phyloP scores from a whole-genome alignment of 1,140 invertebrate species.

The Chionoecetes opilio region DNA sequence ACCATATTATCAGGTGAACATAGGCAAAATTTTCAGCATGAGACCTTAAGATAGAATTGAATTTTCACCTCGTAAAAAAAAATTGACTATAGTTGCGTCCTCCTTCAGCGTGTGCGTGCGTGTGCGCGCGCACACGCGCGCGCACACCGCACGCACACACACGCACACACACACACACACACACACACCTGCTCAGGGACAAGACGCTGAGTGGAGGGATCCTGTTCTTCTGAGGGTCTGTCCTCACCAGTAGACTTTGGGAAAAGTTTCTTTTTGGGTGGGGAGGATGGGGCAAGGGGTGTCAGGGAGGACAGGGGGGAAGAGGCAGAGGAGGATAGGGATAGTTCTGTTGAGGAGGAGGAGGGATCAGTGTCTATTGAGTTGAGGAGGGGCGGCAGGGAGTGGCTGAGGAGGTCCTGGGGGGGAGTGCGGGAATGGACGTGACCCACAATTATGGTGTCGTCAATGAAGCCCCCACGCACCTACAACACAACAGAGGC shows the following conservation, averaged over 20 bases:
- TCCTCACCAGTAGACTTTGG: constrained; percentile 22
- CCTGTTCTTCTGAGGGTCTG: constrained; percentile 59
- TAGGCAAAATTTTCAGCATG: too few species aligned
- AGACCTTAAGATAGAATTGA: too few species aligned
- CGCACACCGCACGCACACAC: too few species aligned
- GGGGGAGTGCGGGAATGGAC: constrained; percentile 80
- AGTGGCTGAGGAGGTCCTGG: constrained; percentile 49
- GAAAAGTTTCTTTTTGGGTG: constrained; percentile 36
- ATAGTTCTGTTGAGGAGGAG: constrained; percentile 33
- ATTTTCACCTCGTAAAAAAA: too few species aligned
- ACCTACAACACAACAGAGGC: constrained; percentile 80
- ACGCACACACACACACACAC: neutral
- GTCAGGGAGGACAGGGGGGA: constrained; percentile 38
- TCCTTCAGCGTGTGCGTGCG: too few species aligned
- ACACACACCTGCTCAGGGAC: constrained; percentile 73
- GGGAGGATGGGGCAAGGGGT: constrained; percentile 43
- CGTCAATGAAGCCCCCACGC: constrained; percentile 81
- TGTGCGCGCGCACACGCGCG: too few species aligned
- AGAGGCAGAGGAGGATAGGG: constrained; percentile 53
- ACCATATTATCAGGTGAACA: too few species aligned
- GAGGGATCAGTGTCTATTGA: constrained; percentile 37
- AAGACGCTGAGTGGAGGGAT: constrained; percentile 72
- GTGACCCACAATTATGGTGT: constrained; percentile 80
- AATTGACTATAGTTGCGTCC: too few species aligned
- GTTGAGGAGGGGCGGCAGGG: constrained; percentile 51